Conservation (phyloP, 2,797 vertebrate genomes). For the Sparidentex hasta region DNA sequence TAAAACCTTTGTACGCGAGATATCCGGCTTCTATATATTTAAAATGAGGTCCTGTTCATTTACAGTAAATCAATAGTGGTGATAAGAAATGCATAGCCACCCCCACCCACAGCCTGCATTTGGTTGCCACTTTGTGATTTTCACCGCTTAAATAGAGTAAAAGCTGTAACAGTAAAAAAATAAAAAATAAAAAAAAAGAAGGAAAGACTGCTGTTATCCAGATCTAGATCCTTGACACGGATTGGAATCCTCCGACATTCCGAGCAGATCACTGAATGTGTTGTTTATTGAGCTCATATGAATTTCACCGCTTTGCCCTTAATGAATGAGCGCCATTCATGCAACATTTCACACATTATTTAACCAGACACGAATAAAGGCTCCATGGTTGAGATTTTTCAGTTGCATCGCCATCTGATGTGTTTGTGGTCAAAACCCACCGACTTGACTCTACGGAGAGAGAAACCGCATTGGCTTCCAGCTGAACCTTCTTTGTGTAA, state of each 20-base stretch:
- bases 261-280: background rate
- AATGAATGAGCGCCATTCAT: conserved; percentile 4
- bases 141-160: no score
- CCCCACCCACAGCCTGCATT: no score
- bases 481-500: conserved; percentile 19
- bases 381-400: background rate
- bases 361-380: conserved; percentile 1
- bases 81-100: no score
- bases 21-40: no score
- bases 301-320: background rate
- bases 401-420: background rate
- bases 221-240: background rate
- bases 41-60: no score
- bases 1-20: no score
- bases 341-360: background rate
- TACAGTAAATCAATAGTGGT: no score
- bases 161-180: background rate
- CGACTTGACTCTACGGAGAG: background rate
- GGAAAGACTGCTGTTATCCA: background rate
- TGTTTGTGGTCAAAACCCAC: background rate
- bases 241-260: background rate
- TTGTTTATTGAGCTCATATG: background rate
- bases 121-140: no score
- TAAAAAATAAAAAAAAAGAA: no score
- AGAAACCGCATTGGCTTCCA: conserved; percentile 5